Evolutionary conservation across 2,888 invertebrate species (phyloP), one percentile per base, ranked within the genome.

Genomic region (Omphaloscelis lunosa): DNA sequence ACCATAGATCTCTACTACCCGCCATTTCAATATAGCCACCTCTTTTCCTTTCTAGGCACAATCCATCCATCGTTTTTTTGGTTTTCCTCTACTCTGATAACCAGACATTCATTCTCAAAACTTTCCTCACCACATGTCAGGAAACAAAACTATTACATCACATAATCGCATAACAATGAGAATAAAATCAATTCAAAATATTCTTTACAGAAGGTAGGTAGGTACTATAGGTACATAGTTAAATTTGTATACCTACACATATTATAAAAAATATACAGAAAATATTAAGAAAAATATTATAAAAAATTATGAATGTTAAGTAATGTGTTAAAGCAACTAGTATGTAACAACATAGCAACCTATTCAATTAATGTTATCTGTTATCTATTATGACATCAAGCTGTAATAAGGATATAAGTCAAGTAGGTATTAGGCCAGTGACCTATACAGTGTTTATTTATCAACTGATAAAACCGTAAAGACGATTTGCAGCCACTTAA

Each of bases 361-460:
- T 53, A 70, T 45, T 62, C 34, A 79, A 79, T 77, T 39, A 53
- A 62, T 69, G n/a, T 67, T 67, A 77, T 76, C 58, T 65, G n/a
- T n/a, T 76, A 77, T 34, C 41, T 61, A 53, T 62, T 62, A 77
- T 62, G 61, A 53, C 34, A 79, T 69, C 34, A n/a, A 61, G 45
- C 79, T 45, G 12, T 62, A 12, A 39, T 77, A 51, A 48, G n/a
- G 56, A 63, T 48, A 59, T 23, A 23, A 48, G 34, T 77, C 20
- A 45, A 63, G 51, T 17, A 63, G 11, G 27, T 45, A 39, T 53
- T 61, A 79, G 41, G 79, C 61, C 51, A 70, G 4, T 17, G 41
- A 79, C 9, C 79, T 68, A 20, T n/a, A n/a, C 5, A 23, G n/a
- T 45, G 15, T 56, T 1, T 48, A 48, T 48, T 48, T 17, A 20